phyloP scores from a whole-genome alignment of 2,113 vertebrate species.

The Choloepus hoffmanni region DNA sequence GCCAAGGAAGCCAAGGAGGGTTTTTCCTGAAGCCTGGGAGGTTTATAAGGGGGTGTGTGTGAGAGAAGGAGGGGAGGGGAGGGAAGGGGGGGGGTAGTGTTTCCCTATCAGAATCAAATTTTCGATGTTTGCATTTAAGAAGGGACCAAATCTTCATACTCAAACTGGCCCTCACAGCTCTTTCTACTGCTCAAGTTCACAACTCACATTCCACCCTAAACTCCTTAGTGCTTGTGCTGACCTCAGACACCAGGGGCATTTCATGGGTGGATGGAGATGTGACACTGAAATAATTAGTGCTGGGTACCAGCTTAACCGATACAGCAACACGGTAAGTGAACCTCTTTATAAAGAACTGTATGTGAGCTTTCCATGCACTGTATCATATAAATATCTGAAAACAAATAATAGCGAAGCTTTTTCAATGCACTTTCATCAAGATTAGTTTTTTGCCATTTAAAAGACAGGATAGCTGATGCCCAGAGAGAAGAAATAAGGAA shows the following conservation, averaged over 20 bases:
- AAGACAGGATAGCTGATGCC: background rate
- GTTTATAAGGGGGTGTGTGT: background rate
- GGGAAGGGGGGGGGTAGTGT: background rate
- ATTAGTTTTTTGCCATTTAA: constrained; percentile 44
- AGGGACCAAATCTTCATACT: constrained; percentile 7
- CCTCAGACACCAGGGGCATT: background rate
- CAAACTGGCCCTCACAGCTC: background rate
- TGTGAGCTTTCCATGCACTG: constrained; percentile 51
- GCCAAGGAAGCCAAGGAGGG: constrained; percentile 8
- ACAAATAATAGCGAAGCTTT: constrained; percentile 63
- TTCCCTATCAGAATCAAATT: background rate
- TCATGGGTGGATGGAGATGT: background rate
- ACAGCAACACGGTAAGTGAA: constrained; percentile 61
- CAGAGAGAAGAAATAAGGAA: background rate
- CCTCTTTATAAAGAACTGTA: constrained; percentile 53
- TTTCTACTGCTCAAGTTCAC: background rate
- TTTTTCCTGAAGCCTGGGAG: constrained; percentile 22
- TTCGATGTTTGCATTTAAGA: background rate
- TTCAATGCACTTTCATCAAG: constrained; percentile 57
- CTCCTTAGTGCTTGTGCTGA: background rate
- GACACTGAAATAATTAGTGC: constrained; percentile 60
- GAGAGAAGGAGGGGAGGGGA: background rate
- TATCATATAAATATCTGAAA: constrained; percentile 65
- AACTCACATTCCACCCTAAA: background rate
- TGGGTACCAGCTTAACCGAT: constrained; percentile 56